Base-by-base conservation (phyloP, 2,888 invertebrate species). In the Cephonodes hylas region DNA sequence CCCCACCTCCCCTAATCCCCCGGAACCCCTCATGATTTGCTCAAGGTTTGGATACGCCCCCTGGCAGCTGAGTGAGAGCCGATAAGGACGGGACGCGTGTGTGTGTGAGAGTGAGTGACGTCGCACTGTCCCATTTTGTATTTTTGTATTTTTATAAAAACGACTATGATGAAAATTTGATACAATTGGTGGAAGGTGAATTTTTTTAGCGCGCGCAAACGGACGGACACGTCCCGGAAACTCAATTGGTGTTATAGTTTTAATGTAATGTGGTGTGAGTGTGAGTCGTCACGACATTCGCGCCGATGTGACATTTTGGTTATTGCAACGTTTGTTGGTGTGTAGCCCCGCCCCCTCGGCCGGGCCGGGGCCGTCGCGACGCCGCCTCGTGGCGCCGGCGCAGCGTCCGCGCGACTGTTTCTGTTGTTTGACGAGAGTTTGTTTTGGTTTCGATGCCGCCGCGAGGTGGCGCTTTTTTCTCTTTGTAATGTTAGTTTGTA, bases 61-160 rank as follows among this genome's bases (percentile, higher is more conserved):
- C 85, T 84, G 81, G 77, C 84, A 81, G 81, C 80, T 84, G 82
- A 83, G 77, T 81, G 81, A 80, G 75, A 79, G 71, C 74, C 69
- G 71, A 75, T 74, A 79, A 79, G 79, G 85, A 82, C 82, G 84
- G 86, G 85, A 83, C 83, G 86, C 81, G 86, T 87, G 88, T 81
- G 77, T 84, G 79, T 82, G 78, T 74, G 75, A 66, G 61, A 46
- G 70, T 79, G 77, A 81, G 76, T 72, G 79, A 85, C 81, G 69
- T 85, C 84, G 89, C 91, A 88, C 88, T 90, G 90, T 91, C 91
- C 91, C 91, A 87, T 91, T 91, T 91, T 91, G 91, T 91, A 91
- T 91, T 91, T 91, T 91, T 91, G 89, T 91, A 91, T 91, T 91
- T 91, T 91, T 91, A 91, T 91, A 91, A 90, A 86, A 84, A 89